Percentiles rank a stretch among this genome's conserved stretches.
Conservation (phyloP, 2,888 invertebrate genomes). For the Sinodicranocentrus sp. region DNA sequence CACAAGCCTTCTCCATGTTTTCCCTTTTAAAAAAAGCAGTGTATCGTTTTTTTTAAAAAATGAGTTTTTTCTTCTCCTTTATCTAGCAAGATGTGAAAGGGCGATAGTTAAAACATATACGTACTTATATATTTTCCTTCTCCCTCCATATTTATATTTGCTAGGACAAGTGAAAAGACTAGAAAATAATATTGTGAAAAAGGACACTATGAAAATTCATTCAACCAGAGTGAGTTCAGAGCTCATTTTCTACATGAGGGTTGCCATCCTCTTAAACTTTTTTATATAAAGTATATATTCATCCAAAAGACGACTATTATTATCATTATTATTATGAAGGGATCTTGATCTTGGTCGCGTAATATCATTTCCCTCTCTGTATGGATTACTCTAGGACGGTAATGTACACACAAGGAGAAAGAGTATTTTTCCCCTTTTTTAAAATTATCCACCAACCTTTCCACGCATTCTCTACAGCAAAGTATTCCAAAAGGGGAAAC, state of each 20-base stretch:
- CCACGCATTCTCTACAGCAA: neutral
- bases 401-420: constrained; percentile 16
- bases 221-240: neutral
- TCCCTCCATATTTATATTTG: neutral
- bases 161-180: neutral
- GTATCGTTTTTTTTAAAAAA: constrained; percentile 9
- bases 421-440: constrained; percentile 23
- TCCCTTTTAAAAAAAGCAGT: neutral
- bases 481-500: constrained; percentile 36
- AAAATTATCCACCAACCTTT: constrained; percentile 44
- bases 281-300: neutral
- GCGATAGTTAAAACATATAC: neutral
- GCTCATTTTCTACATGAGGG: neutral
- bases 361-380: constrained; percentile 27
- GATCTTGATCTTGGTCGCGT: constrained; percentile 73
- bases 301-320: constrained; percentile 25
- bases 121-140: too few relatives aligned
- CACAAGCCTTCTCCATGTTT: too few relatives aligned
- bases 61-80: neutral
- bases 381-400: too few relatives aligned
- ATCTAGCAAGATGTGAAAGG: neutral
- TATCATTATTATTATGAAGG: constrained; percentile 63
- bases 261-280: neutral
- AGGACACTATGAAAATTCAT: neutral
- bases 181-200: neutral